These are phyloP conservation scores for Jaculus jaculus DNA, from an alignment of 2,113 vertebrate species.

Conservation along the genomic window DNA sequence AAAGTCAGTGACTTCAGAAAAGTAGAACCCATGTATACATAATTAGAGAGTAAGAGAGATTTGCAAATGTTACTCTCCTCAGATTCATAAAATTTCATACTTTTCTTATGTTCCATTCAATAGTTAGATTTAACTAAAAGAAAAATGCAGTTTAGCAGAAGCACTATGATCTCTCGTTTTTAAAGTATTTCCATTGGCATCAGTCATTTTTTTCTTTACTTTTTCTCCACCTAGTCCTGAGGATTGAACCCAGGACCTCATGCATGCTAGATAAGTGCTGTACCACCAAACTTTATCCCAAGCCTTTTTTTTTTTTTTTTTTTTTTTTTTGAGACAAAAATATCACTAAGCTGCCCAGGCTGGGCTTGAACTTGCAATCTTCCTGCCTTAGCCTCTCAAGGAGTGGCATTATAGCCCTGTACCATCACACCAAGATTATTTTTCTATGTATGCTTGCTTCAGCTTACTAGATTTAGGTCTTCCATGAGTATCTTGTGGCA, in stretches of 20 bases:
- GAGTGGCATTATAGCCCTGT: not conserved
- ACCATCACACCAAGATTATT: not conserved
- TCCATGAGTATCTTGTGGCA: not conserved
- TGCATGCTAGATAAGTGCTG: too few species aligned
- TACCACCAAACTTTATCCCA: not conserved
- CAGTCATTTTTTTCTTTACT: not conserved
- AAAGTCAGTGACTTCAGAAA: slow-evolving; percentile 58
- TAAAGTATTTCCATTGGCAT: slow-evolving; percentile 32
- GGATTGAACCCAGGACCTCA: not conserved
- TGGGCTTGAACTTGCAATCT: not conserved
- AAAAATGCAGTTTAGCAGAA: slow-evolving; percentile 28
- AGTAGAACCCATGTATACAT: slow-evolving; percentile 32
- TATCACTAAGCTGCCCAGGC: not conserved
- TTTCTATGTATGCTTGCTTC: not conserved
- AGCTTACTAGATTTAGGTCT: not conserved
- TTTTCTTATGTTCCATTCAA: not conserved
- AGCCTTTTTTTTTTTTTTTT: not conserved
- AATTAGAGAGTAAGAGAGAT: not conserved
- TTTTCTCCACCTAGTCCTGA: too few species aligned
- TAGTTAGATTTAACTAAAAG: slow-evolving; percentile 39
- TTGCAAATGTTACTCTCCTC: slow-evolving; percentile 43
- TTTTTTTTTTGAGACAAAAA: not conserved
- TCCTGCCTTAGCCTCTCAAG: not conserved
- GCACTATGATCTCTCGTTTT: not conserved
- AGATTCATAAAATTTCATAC: slow-evolving; percentile 9